Percentiles rank a stretch among this genome's conserved stretches.
These are phyloP conservation scores for Tetranychus piercei DNA, from an alignment of 2,888 invertebrate genomes.

Conservation along the genomic window DNA sequence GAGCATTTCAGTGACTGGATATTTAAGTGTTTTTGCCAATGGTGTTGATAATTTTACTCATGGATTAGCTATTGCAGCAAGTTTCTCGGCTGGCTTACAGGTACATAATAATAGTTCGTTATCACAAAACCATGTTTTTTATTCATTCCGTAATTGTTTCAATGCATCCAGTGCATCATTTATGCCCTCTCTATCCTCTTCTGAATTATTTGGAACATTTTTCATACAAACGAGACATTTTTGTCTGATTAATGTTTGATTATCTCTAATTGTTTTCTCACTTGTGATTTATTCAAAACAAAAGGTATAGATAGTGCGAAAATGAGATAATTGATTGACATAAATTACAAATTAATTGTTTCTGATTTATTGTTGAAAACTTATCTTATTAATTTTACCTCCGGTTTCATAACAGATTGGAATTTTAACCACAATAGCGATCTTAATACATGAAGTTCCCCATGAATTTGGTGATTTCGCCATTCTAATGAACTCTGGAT, in stretches of 20 bases:
- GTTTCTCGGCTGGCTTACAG: constrained; percentile 69
- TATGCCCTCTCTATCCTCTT: too few species aligned
- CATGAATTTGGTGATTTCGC: constrained; percentile 99
- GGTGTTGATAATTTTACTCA: constrained; percentile 96
- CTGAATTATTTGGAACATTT: too few species aligned
- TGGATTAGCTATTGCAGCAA: constrained; percentile 90
- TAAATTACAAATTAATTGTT: too few species aligned
- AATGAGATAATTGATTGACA: too few species aligned
- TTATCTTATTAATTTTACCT: not conserved
- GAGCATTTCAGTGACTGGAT: constrained; percentile 10
- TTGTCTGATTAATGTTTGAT: too few species aligned
- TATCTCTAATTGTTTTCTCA: too few species aligned
- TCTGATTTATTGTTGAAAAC: not conserved
- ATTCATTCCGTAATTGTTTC: too few species aligned
- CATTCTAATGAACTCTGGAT: constrained; percentile 67
- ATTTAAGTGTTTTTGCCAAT: constrained; percentile 50
- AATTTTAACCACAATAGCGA: constrained; percentile 76
- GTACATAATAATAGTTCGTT: constrained; percentile 28
- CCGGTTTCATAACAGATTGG: constrained; percentile 47
- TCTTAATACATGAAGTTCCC: constrained; percentile 84
- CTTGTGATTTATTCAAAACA: too few species aligned
- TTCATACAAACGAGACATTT: too few species aligned
- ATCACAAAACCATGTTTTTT: too few species aligned
- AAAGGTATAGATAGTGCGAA: too few species aligned
- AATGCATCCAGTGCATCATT: too few species aligned